Percentiles rank a stretch among this genome's conserved stretches.
Evolutionary conservation across 2,888 invertebrate species (phyloP).

Genomic region (Aspidapion aeneum): DNA sequence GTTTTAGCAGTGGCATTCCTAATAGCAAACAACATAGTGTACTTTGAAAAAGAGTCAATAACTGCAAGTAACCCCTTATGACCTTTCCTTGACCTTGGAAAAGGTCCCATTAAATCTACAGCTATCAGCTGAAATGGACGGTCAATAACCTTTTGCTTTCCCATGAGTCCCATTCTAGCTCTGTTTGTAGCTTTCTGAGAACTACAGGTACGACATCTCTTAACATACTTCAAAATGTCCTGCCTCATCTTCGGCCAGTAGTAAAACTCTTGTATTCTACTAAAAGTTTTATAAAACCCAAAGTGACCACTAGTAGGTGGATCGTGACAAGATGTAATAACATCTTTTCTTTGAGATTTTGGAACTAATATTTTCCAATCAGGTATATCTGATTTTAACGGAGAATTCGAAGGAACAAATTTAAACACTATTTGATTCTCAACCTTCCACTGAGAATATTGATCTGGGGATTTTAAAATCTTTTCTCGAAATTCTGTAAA

Average conservation of each 20-base stretch:
- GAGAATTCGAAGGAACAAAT: background rate
- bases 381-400: background rate
- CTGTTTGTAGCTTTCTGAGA: background rate
- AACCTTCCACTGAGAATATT: constrained; percentile 4
- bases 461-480: too few relatives aligned
- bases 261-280: background rate
- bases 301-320: background rate
- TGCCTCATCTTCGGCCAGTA: background rate
- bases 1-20: background rate
- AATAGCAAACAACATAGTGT: background rate
- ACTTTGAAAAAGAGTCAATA: background rate
- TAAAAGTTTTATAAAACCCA: background rate
- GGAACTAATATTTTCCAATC: background rate
- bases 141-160: background rate
- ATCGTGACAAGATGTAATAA: background rate
- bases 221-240: background rate
- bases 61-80: background rate
- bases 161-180: background rate
- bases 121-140: background rate
- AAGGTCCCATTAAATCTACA: background rate
- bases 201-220: background rate
- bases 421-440: background rate
- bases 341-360: background rate
- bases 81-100: background rate
- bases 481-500: constrained; percentile 1